Percentiles rank a stretch among this genome's conserved stretches.
These are phyloP conservation scores for Xiphorhynchus elegans DNA, from an alignment of 2,113 vertebrate genomes.

Conservation along the genomic window DNA sequence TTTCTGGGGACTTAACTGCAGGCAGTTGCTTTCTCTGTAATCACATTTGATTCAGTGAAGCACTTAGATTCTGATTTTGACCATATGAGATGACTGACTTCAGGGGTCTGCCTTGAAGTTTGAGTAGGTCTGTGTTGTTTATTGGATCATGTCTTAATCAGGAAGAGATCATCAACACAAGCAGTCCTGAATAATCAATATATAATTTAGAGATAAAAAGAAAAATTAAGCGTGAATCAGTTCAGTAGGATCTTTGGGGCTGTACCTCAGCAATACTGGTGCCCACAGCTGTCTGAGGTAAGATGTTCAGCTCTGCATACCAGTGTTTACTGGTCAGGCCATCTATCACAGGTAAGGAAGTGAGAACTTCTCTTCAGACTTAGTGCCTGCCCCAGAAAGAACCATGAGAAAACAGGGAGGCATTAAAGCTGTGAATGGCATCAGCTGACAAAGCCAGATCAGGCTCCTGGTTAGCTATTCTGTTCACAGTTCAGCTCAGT, in stretches of 20 bases:
- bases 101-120: neutral
- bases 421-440: neutral
- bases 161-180: neutral
- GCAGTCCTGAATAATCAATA: neutral
- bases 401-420: neutral
- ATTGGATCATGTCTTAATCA: neutral
- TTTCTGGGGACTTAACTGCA: neutral
- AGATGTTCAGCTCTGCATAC: rapidly evolving
- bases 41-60: neutral
- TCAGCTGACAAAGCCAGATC: neutral
- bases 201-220: neutral
- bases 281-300: neutral
- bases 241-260: neutral
- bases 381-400: neutral
- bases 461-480: neutral
- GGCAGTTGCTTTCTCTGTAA: neutral
- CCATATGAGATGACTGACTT: neutral
- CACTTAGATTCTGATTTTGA: neutral
- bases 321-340: neutral
- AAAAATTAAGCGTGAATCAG: neutral
- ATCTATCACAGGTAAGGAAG: rapidly evolving
- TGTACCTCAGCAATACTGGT: neutral
- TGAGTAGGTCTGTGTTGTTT: neutral
- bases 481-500: neutral
- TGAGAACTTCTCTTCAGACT: neutral